Base-by-base conservation (phyloP, 1,140 invertebrate species). In the Gryllus bimaculatus region DNA sequence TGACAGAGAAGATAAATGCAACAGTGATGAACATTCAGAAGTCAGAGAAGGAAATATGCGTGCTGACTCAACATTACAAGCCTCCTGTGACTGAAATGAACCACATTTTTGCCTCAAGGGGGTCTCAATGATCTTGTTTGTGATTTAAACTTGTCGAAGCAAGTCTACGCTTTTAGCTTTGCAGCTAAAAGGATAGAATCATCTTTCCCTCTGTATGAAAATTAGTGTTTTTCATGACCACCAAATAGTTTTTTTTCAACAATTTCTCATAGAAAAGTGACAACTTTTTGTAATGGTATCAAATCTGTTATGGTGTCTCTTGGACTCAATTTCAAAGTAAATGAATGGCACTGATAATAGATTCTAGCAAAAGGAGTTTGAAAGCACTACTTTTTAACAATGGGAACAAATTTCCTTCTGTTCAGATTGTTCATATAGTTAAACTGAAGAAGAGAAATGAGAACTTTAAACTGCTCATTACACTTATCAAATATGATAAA, bases 221-320 rank as follows among this genome's bases (percentile, higher is more conserved):
- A 5, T 39, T 1, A 76, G 75, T 76, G 5, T 26, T 76, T 76
- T 76, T 76, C 7, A 6, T 4, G 15, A 78, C 7, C 7, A 7
- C 39, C 4, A 48, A 73, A 7, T 21, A 18, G 7, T 66, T 78
- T 78, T 78, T 78, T 78, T 78, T 7, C 2, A 15, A 78, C 49
- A 74, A 78, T 78, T 78, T 54, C 78, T 75, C 78, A 0, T 75
- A 78, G 78, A 47, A 78, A 78, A n/a, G 78, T 78, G 78, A 73
- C 73, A 73, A 0, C 15, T 26, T 78, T 78, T 78, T 73, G 49
- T 78, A 78, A 78, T 73, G 48, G 73, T 78, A 78, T 78, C 78
- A 48, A 78, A 78, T 78, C 73, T 7, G 78, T 26, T 13, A 78
- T 73, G 47, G 78, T 8, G 78, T 8, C 49, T 66, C 48, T 74